A percentile compares a stretch with the other conserved stretches of the same genome.
These are phyloP conservation scores for Xylocopa sonorina DNA, from an alignment of 1,140 invertebrate genomes.

Conservation along the genomic window DNA sequence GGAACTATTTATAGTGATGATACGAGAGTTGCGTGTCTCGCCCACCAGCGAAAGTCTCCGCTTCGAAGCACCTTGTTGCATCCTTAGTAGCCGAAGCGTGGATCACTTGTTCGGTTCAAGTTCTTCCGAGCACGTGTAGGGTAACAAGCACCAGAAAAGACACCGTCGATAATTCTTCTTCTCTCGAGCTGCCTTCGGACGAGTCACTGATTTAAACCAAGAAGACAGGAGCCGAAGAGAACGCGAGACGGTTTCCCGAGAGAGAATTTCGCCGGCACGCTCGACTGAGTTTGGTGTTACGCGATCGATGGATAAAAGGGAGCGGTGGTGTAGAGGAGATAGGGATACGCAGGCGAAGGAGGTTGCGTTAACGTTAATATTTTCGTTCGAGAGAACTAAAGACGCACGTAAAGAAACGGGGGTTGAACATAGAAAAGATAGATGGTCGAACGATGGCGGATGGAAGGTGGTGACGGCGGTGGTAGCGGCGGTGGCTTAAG, in stretches of 20 bases:
- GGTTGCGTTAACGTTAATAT: slow-evolving; percentile 27
- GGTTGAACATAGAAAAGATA: slow-evolving; percentile 16
- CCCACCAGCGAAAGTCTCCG: slow-evolving; percentile 50
- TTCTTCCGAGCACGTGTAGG: background rate
- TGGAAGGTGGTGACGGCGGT: background rate
- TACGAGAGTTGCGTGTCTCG: slow-evolving; percentile 29
- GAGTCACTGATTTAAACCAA: slow-evolving; percentile 8
- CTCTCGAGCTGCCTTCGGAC: background rate
- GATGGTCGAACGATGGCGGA: background rate
- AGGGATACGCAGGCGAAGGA: no score
- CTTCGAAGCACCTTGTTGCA: slow-evolving; percentile 4
- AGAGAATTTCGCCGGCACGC: slow-evolving; percentile 36
- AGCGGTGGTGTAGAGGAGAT: no score
- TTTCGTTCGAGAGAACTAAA: slow-evolving; percentile 16
- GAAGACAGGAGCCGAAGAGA: background rate
- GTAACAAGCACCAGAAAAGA: slow-evolving; percentile 10
- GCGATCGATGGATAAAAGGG: slow-evolving; percentile 44
- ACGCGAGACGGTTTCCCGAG: slow-evolving; percentile 10
- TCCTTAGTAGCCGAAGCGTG: background rate
- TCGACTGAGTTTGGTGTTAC: slow-evolving; percentile 41
- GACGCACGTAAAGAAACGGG: background rate
- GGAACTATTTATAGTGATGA: slow-evolving; percentile 75
- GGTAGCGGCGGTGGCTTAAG: slow-evolving; percentile 35
- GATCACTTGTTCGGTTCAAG: background rate
- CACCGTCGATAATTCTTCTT: slow-evolving; percentile 6